Percentiles rank a stretch among this genome's conserved stretches.
Conservation (phyloP, 2,113 vertebrate genomes). For the Cyanoderma ruficeps region DNA sequence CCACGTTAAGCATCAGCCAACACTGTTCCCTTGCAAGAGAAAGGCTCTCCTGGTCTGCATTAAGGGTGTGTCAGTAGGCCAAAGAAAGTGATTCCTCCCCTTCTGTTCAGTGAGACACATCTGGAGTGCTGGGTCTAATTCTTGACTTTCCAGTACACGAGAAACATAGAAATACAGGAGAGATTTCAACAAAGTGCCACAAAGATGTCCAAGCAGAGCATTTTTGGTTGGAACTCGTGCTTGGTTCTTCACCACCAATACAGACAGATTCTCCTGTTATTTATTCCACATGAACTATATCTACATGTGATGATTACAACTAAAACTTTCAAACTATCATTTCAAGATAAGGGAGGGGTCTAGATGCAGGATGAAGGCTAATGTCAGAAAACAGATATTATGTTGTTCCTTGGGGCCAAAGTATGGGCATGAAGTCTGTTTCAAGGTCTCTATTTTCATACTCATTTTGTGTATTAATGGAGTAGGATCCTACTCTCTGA, state of each 20-base stretch:
- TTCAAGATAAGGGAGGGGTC: neutral
- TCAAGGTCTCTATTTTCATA: neutral
- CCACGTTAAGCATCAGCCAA: neutral
- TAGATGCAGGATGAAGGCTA: neutral
- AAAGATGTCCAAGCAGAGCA: neutral
- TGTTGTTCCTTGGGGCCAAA: neutral
- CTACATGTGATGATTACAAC: neutral
- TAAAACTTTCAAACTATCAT: too few species aligned
- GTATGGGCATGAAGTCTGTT: neutral
- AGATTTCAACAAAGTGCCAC: neutral
- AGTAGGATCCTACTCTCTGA: neutral
- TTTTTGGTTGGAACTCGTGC: neutral
- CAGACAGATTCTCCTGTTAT: neutral
- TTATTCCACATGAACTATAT: neutral
- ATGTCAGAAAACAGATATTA: neutral
- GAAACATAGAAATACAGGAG: rapidly evolving
- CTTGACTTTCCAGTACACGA: neutral
- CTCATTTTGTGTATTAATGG: neutral
- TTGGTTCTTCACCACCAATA: neutral
- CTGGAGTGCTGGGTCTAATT: neutral
- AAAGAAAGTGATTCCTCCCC: neutral
- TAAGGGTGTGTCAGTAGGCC: neutral
- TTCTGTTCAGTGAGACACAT: neutral
- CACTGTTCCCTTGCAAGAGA: rapidly evolving
- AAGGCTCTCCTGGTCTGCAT: neutral